phyloP scores from a whole-genome alignment of 2,888 invertebrate species.

The Eupithecia subumbrata region DNA sequence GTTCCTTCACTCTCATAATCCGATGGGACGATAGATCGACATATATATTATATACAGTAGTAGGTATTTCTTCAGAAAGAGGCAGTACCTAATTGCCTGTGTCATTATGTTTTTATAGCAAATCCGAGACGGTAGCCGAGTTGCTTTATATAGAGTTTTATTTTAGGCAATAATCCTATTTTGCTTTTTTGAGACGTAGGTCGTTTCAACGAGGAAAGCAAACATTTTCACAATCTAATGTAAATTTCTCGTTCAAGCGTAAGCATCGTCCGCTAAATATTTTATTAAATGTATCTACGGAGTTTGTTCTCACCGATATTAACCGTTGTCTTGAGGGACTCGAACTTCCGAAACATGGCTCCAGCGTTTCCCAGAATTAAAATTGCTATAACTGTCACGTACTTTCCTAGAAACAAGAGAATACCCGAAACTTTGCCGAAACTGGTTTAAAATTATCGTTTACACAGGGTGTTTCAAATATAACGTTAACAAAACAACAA shows the following conservation, averaged over 20 bases:
- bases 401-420: conserved; percentile 53
- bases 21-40: too few species aligned
- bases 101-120: neutral
- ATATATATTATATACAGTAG: too few species aligned
- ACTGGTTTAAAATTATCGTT: conserved; percentile 24
- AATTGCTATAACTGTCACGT: conserved; percentile 57
- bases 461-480: conserved; percentile 9
- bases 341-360: conserved; percentile 69
- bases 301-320: conserved; percentile 66
- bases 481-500: neutral
- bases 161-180: neutral
- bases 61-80: too few species aligned
- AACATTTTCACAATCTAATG: neutral
- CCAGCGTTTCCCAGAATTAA: conserved; percentile 53
- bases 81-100: neutral
- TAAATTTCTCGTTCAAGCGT: neutral
- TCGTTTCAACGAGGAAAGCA: neutral
- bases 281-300: conserved; percentile 23
- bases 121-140: neutral
- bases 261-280: neutral
- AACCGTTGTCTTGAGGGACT: conserved; percentile 65
- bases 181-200: neutral
- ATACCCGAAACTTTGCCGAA: conserved; percentile 10
- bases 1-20: too few species aligned
- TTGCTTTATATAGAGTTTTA: neutral